phyloP scores from a whole-genome alignment of 2,113 vertebrate genomes.

The Diglossa brunneiventris region DNA sequence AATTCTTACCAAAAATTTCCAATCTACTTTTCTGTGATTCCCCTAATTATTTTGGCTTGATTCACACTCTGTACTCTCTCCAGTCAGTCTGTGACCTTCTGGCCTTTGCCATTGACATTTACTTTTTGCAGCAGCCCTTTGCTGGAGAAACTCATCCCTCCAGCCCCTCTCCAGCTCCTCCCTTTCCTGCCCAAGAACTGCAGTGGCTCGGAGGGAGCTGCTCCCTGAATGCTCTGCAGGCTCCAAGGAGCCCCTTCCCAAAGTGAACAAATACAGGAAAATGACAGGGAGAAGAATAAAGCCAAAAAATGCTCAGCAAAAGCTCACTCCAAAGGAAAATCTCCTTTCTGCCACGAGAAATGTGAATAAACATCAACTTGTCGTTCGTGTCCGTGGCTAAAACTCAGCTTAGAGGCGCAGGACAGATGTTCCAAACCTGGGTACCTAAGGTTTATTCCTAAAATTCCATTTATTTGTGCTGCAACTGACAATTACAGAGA shows the following conservation, averaged over 20 bases:
- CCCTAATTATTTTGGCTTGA: background rate
- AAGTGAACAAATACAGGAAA: background rate
- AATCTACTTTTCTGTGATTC: background rate
- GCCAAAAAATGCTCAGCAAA: background rate
- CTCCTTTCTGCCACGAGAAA: background rate
- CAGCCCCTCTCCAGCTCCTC: background rate
- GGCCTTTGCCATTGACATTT: background rate
- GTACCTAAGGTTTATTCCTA: background rate
- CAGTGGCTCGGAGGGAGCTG: background rate
- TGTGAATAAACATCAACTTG: background rate
- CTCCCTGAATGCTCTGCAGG: background rate
- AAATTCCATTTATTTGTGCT: background rate
- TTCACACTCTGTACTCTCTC: background rate
- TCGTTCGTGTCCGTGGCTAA: background rate
- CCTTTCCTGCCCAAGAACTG: background rate
- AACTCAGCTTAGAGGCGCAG: background rate
- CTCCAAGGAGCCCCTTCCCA: background rate
- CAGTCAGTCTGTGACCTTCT: background rate
- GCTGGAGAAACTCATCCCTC: background rate
- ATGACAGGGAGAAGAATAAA: background rate
- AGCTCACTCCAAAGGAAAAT: background rate
- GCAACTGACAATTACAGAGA: background rate
- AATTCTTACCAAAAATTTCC: background rate
- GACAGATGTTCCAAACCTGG: background rate
- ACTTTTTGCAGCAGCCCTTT: background rate